Evolutionary conservation across 2,113 vertebrate genomes (phyloP).

Genomic region (Paratilapia polleni): DNA sequence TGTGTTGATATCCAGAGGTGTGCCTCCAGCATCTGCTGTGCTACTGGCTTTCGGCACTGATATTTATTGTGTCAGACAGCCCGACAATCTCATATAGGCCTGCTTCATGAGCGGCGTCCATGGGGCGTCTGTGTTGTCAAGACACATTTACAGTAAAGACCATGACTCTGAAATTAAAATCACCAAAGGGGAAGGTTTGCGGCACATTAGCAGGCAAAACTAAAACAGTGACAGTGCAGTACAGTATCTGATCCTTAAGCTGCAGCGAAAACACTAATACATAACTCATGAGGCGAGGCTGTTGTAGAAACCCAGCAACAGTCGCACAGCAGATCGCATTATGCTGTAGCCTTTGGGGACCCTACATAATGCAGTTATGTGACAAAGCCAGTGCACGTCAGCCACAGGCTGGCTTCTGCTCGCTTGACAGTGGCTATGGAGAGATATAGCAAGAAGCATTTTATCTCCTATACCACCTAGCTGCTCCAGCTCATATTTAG

Average conservation of each 20-base stretch:
- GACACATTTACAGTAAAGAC: slow-evolving; percentile 62
- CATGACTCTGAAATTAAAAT: slow-evolving; percentile 54
- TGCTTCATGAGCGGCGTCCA: slow-evolving; percentile 43
- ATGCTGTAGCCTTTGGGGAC: slow-evolving; percentile 72
- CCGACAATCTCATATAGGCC: slow-evolving; percentile 59
- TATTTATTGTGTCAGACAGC: slow-evolving; percentile 70
- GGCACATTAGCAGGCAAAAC: slow-evolving; percentile 32
- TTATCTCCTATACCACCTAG: slow-evolving; percentile 25
- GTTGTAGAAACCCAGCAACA: slow-evolving; percentile 59
- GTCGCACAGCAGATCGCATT: slow-evolving; percentile 55
- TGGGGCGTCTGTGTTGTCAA: slow-evolving; percentile 64
- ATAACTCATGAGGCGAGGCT: slow-evolving; percentile 67
- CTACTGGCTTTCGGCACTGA: slow-evolving; percentile 55
- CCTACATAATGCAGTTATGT: slow-evolving; percentile 76
- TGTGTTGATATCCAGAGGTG: slow-evolving; percentile 27
- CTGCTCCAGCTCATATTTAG: slow-evolving; percentile 39
- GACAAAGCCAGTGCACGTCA: slow-evolving; percentile 72
- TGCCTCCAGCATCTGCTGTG: slow-evolving; percentile 61
- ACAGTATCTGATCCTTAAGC: slow-evolving; percentile 50
- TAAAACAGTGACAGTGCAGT: slow-evolving; percentile 33
- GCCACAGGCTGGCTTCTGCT: slow-evolving; percentile 59
- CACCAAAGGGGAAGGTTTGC: slow-evolving; percentile 50
- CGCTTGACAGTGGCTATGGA: slow-evolving; percentile 40
- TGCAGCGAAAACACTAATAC: slow-evolving; percentile 56
- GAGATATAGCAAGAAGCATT: slow-evolving; percentile 14